Evolutionary conservation across 2,797 vertebrate species (phyloP).

Genomic region (Hyperoplus lanceolatus): DNA sequence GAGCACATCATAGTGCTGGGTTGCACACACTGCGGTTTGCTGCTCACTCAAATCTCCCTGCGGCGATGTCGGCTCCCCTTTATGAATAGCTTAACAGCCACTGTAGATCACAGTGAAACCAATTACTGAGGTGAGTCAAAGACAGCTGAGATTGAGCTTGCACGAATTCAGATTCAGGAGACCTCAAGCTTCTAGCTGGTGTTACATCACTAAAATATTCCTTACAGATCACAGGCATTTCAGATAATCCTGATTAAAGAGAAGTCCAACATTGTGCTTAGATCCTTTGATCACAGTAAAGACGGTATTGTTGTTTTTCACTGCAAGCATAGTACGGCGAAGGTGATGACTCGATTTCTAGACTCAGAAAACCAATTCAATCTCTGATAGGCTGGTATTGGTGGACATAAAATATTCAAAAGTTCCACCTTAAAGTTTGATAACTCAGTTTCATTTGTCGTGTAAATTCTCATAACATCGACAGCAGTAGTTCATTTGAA

Average conservation of each 20-base stretch:
- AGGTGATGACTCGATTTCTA: slow-evolving; percentile 26
- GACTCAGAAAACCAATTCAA: slow-evolving; percentile 33
- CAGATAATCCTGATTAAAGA: slow-evolving; percentile 57
- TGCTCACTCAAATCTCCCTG: slow-evolving; percentile 57
- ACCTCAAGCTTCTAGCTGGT: slow-evolving; percentile 37
- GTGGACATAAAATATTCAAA: slow-evolving; percentile 56
- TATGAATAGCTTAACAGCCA: slow-evolving; percentile 76
- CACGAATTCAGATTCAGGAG: slow-evolving; percentile 59
- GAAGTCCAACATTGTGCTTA: slow-evolving; percentile 18
- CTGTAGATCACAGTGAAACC: slow-evolving; percentile 75
- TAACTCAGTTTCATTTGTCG: slow-evolving; percentile 28
- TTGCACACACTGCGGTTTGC: slow-evolving; percentile 40
- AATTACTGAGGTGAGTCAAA: slow-evolving; percentile 77
- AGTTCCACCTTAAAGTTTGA: slow-evolving; percentile 34
- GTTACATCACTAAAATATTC: slow-evolving; percentile 32
- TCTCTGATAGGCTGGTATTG: slow-evolving; percentile 10
- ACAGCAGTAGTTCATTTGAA: neutral
- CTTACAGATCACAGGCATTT: slow-evolving; percentile 46
- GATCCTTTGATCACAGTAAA: slow-evolving; percentile 38
- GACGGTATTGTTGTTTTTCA: slow-evolving; percentile 33
- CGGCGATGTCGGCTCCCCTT: slow-evolving; percentile 57
- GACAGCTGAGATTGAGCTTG: slow-evolving; percentile 52
- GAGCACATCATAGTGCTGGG: slow-evolving; percentile 47
- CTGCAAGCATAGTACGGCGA: neutral
- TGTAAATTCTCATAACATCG: slow-evolving; percentile 20